Conservation (phyloP, 2,797 vertebrate species). For the Sternarchorhynchus goeldii region DNA sequence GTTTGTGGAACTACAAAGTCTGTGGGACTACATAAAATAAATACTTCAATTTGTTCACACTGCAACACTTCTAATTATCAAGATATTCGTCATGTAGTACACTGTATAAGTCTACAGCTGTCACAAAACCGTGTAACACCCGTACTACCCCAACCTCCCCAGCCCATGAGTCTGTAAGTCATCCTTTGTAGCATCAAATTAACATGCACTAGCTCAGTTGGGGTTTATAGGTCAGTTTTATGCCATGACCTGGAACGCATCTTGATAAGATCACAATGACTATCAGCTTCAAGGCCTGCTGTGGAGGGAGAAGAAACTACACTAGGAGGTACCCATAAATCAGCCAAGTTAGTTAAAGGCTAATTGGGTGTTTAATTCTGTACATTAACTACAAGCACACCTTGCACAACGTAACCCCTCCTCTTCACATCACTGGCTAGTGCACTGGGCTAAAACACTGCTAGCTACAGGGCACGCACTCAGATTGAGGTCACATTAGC, state of each 20-base stretch:
- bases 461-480: background rate
- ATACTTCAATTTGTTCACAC: too few relatives aligned
- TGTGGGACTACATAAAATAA: too few relatives aligned
- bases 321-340: background rate
- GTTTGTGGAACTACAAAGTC: too few relatives aligned
- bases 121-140: background rate
- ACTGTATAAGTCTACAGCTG: too few relatives aligned
- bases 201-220: background rate
- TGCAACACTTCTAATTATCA: background rate
- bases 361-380: background rate
- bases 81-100: background rate
- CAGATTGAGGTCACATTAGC: constrained; percentile 19
- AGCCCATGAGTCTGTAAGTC: background rate
- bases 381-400: background rate
- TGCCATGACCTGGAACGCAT: constrained; percentile 7
- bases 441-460: background rate
- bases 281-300: background rate
- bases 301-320: background rate
- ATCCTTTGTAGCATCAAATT: background rate
- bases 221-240: background rate
- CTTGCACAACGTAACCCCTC: background rate
- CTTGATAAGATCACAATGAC: background rate
- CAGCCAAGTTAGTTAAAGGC: background rate
- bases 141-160: too few relatives aligned
- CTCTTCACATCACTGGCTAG: too few relatives aligned